phyloP scores from a whole-genome alignment of 2,888 invertebrate genomes.

The Mesoligia furuncula region DNA sequence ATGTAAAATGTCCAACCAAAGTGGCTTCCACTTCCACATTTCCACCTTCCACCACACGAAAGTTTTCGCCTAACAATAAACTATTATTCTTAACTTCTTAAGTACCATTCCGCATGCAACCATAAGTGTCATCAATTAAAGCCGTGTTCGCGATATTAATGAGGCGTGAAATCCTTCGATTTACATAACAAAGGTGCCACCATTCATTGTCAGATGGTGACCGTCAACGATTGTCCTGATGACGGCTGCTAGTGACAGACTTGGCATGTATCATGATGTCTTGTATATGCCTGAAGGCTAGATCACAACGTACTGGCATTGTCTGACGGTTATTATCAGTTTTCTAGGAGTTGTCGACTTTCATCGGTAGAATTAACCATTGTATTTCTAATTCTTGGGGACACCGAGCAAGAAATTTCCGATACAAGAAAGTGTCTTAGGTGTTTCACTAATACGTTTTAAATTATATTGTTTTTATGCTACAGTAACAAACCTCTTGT shows the following conservation, averaged over 20 bases:
- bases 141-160: conserved; percentile 75
- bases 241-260: conserved; percentile 39
- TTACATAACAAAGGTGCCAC: conserved; percentile 78
- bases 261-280: conserved; percentile 40
- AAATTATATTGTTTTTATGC: neutral
- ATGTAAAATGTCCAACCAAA: conserved; percentile 29
- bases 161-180: conserved; percentile 78
- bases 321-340: neutral
- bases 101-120: conserved; percentile 43
- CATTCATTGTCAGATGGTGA: conserved; percentile 47
- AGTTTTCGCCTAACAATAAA: conserved; percentile 28
- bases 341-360: conserved; percentile 1
- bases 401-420: neutral
- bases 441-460: neutral
- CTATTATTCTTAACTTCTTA: conserved; percentile 28
- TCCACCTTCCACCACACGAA: no score
- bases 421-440: neutral
- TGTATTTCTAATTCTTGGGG: neutral
- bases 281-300: conserved; percentile 18
- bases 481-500: neutral
- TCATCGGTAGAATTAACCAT: neutral
- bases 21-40: neutral
- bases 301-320: neutral
- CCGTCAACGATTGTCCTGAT: conserved; percentile 54
- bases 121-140: conserved; percentile 71